Conservation (phyloP, 2,797 vertebrate species). For the Arctocebus calabarensis region DNA sequence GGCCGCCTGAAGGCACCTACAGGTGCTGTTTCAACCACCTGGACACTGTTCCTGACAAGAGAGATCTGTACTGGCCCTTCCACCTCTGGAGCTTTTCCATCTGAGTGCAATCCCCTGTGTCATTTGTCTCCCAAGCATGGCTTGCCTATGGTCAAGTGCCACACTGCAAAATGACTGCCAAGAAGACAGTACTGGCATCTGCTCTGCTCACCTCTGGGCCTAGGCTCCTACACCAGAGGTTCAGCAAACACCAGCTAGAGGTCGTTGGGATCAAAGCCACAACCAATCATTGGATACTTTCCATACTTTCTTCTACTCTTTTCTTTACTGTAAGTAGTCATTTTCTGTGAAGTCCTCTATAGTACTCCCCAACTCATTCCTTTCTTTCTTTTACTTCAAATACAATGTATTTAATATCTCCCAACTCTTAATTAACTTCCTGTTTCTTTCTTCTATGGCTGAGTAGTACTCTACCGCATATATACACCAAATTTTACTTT, state of each 20-base stretch:
- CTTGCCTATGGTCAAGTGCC: neutral
- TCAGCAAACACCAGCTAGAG: neutral
- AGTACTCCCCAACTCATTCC: neutral
- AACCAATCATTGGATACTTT: rapidly evolving
- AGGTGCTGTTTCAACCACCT: neutral
- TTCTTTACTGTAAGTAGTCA: too few species aligned
- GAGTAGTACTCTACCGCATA: too few species aligned
- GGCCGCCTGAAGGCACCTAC: neutral
- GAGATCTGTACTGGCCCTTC: neutral
- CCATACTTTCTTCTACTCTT: neutral
- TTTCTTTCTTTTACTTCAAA: neutral
- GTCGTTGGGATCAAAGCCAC: neutral
- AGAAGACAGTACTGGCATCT: neutral
- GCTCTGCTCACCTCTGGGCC: neutral
- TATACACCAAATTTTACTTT: too few species aligned
- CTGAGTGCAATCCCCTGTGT: neutral
- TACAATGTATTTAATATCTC: neutral
- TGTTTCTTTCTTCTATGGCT: neutral
- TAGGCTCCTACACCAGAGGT: neutral
- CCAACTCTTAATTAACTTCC: neutral
- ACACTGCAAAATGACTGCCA: neutral
- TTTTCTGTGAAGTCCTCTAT: neutral
- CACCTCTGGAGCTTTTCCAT: neutral
- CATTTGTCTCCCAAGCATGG: neutral
- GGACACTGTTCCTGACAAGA: neutral